phyloP scores from a whole-genome alignment of 2,113 vertebrate genomes.

The Oceanites oceanicus region DNA sequence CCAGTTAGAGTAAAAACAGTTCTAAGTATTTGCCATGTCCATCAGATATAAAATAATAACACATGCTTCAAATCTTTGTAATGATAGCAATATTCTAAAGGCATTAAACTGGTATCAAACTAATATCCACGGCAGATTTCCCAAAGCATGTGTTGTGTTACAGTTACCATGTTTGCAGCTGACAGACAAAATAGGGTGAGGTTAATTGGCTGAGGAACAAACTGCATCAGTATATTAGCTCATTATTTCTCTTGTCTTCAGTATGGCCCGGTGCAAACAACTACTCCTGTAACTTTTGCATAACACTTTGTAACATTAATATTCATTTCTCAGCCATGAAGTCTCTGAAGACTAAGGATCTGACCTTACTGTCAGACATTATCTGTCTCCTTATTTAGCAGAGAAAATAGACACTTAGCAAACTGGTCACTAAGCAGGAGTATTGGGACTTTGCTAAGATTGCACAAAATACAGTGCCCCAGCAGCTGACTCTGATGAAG shows the following conservation, averaged over 20 bases:
- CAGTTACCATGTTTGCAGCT: background rate
- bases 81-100: background rate
- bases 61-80: background rate
- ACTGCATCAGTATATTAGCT: background rate
- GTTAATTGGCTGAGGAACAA: background rate
- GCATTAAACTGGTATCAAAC: background rate
- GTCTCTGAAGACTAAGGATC: background rate
- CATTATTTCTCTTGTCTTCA: background rate
- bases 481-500: background rate
- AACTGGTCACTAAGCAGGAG: background rate
- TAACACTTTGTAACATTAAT: background rate
- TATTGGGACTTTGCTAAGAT: background rate
- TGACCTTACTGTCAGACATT: background rate
- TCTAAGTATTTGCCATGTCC: background rate
- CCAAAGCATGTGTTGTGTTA: background rate
- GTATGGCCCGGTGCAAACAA: background rate
- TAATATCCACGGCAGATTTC: background rate
- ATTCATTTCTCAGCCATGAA: background rate
- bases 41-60: background rate
- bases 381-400: background rate
- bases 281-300: background rate
- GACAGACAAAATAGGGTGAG: background rate
- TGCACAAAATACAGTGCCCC: background rate
- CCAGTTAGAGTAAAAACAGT: background rate
- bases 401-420: background rate